Evolutionary conservation across 2,888 invertebrate genomes (phyloP), one percentile per base, ranked within the genome.

Genomic region (Autographa gamma): DNA sequence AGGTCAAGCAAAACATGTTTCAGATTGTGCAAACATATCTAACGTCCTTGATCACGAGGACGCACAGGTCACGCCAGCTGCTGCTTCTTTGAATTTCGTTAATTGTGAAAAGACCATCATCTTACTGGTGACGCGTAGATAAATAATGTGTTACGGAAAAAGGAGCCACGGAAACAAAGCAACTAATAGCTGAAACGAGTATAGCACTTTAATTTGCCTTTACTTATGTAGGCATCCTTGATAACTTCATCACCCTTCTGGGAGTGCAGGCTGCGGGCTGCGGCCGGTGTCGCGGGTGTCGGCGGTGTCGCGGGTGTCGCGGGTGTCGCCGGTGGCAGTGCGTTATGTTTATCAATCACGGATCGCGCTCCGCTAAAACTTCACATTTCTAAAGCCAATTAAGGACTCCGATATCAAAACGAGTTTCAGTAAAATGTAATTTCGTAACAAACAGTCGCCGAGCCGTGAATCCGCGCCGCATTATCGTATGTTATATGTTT

Each of bases 401-500:
- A 90, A 86, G 87, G 85, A 84, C 75, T 80, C 76, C 68, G 80
- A 78, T 79, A 77, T 79, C 65, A 68, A 79, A 88, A 85, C 86
- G 63, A 73, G 86, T 89, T 89, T 87, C 72, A 82, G 73, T 81
- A 80, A 85, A 87, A 68, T 69, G 85, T 83, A 76, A 85, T 85
- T 86, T 87, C 72, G 84, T 80, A 85, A 81, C 73, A 76, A 81
- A 79, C 76, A 74, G 76, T 82, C 73, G 77, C 76, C 72, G 74
- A 82, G 80, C 81, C 76, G 82, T 83, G 75, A 76, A 73, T 81
- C 79, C 82, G 81, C 78, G 71, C 82, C 77, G 77, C 84, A 87
- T 89, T 85, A 87, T 87, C 87, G 85, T 88, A 87, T 84, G 82
- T 90, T 88, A 84, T 69, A 88, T 79, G 79, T 89, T 88, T 90